A percentile compares a stretch with the other conserved stretches of the same genome.
Conservation (phyloP, 2,113 vertebrate species). For the Phaethornis superciliosus region DNA sequence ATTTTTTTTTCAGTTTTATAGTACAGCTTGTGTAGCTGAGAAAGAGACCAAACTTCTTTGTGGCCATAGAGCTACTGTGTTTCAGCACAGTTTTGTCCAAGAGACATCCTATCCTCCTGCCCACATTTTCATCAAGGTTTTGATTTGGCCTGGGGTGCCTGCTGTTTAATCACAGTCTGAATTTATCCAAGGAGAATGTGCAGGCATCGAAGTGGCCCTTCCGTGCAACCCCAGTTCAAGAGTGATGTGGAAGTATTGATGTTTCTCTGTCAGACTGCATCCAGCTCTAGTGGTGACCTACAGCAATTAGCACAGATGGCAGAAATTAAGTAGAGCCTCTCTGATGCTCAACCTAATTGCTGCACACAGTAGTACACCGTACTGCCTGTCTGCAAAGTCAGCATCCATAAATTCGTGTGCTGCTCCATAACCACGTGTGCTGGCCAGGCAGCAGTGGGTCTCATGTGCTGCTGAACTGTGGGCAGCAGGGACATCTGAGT, state of each 20-base stretch:
- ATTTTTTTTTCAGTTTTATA: neutral
- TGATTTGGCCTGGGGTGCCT: neutral
- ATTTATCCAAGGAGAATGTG: neutral
- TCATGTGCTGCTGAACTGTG: neutral
- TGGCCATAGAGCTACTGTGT: neutral
- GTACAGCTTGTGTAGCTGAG: neutral
- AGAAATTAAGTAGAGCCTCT: neutral
- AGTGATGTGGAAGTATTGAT: accelerated
- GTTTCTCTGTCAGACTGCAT: neutral
- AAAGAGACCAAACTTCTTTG: neutral
- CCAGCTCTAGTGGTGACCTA: accelerated
- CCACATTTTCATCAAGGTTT: neutral
- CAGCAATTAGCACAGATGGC: neutral
- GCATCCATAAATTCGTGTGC: accelerated
- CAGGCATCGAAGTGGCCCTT: neutral
- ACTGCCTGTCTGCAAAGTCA: neutral
- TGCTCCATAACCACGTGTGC: accelerated
- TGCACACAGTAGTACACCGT: accelerated
- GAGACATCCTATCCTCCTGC: neutral
- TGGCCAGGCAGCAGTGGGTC: neutral
- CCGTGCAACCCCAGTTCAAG: neutral
- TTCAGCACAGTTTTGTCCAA: neutral
- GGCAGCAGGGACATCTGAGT: neutral
- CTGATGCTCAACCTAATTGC: neutral
- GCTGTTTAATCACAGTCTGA: neutral